Evolutionary conservation across 2,888 invertebrate species (phyloP).

Genomic region (Acrobasis suavella): DNA sequence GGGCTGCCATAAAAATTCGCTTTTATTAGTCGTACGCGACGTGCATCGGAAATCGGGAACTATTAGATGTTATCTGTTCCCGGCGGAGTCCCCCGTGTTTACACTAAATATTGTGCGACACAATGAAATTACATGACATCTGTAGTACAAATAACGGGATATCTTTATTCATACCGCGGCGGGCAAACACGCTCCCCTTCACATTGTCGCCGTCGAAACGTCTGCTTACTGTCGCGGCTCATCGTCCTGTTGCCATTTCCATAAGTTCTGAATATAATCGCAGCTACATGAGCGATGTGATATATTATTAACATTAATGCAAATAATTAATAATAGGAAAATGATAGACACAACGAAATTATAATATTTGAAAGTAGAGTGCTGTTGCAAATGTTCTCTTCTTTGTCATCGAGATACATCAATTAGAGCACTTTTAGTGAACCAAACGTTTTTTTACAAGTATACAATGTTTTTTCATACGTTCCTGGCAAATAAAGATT

Average conservation of each 20-base stretch:
- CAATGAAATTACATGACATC: conserved; percentile 83
- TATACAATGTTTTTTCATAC: no score
- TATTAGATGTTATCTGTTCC: conserved; percentile 74
- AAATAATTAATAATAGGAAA: no score
- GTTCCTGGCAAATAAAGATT: no score
- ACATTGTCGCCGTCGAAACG: conserved; percentile 65
- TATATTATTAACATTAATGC: background rate
- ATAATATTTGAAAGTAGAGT: no score
- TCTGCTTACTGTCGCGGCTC: conserved; percentile 68
- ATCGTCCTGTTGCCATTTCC: conserved; percentile 15
- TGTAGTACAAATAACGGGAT: conserved; percentile 82
- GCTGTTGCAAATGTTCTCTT: no score
- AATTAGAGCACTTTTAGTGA: no score
- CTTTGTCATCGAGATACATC: no score
- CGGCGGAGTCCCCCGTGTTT: conserved; percentile 72
- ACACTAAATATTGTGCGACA: conserved; percentile 80
- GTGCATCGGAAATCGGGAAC: conserved; percentile 53
- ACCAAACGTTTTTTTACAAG: no score
- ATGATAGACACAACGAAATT: no score
- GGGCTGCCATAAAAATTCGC: conserved; percentile 62
- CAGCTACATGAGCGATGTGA: conserved; percentile 1
- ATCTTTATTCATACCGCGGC: conserved; percentile 81
- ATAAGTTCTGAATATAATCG: conserved; percentile 13
- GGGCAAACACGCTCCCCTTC: conserved; percentile 73
- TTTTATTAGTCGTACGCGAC: conserved; percentile 64